Base-by-base conservation (phyloP, 2,113 vertebrate genomes). In the Entomyzon cyanotis region DNA sequence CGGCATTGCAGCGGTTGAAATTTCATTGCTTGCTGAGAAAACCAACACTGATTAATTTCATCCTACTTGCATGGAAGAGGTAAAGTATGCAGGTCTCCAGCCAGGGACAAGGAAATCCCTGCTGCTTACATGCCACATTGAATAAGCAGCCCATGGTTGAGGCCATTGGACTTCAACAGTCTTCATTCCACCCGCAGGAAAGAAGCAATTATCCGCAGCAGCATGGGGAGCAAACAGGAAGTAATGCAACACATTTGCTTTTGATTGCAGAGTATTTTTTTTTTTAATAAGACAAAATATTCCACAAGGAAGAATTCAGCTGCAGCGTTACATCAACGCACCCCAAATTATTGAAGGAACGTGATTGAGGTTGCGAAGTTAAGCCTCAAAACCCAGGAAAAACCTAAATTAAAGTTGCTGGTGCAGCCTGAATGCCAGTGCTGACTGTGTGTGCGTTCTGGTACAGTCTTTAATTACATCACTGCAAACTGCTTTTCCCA, bases 21-120 rank as follows among this genome's bases (percentile, higher is more conserved):
- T 95, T 91, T 85, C 93, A 94, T 37, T 88, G 95, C 92, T 96
- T 92, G 92, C 94, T 90, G 78, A 93, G 94, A 89, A 95, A 96
- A 92, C 90, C 92, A 90, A 91, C 95, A 84, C 86, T 93, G 96
- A 97, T 96, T 96, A 96, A 97, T 95, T 94, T 94, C 94, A 97
- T 96, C 96, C 96, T 90, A 87, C 94, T 96, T 76, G 92, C 88
- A 95, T 93, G 92, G 92, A 94, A 97, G 93, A 95, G 94, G 96
- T 93, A 95, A 97, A 95, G 95, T 95, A 97, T 93, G 95, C 95
- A 94, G 69, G 80, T 93, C 94, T 93, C 73, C 58, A 93, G 91
- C 96, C 89, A 95, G 94, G 79, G 90, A 94, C 87, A 95, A 97
- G 96, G 94, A 96, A 97, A 97, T 96, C 95, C 96, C 96, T 94